Percentiles rank a stretch among this genome's conserved stretches.
Conservation (phyloP, 2,797 vertebrate species). For the Hippoglossus hippoglossus region DNA sequence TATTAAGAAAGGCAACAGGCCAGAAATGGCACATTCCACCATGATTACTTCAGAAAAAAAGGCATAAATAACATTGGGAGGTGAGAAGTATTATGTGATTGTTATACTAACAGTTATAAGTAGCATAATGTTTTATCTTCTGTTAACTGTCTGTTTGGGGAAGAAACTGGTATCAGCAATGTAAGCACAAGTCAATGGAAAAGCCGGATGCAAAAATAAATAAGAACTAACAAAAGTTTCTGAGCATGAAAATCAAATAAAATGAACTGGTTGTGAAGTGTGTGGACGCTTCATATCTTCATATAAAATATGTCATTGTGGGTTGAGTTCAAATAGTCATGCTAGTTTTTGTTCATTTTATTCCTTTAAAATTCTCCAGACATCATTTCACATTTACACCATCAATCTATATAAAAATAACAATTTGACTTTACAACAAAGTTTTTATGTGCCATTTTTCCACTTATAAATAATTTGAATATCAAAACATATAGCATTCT, state of each 20-base stretch:
- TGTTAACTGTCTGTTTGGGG: too few species aligned
- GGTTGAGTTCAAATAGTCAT: background rate
- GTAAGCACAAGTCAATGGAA: too few species aligned
- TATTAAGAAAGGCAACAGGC: background rate
- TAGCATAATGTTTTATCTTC: too few species aligned
- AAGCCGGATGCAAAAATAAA: too few species aligned
- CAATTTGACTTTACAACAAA: constrained; percentile 21
- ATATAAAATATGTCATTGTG: background rate
- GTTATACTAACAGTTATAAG: too few species aligned
- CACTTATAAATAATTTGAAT: background rate
- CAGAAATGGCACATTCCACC: background rate
- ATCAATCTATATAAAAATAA: constrained; percentile 19
- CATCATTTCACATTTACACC: constrained; percentile 2
- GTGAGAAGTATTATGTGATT: too few species aligned
- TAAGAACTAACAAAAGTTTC: background rate
- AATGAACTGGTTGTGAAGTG: background rate
- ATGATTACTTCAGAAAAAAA: too few species aligned
- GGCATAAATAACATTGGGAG: too few species aligned
- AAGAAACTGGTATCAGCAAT: too few species aligned
- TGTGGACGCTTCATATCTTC: background rate
- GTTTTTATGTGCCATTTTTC: background rate
- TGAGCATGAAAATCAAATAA: too few species aligned
- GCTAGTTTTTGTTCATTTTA: background rate
- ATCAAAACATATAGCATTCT: background rate
- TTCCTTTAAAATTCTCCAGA: constrained; percentile 7